These are phyloP conservation scores for Hydra vulgaris DNA, from an alignment of 30 jellyfish, hydroid and myxozoan genomes.

Conservation along the genomic window DNA sequence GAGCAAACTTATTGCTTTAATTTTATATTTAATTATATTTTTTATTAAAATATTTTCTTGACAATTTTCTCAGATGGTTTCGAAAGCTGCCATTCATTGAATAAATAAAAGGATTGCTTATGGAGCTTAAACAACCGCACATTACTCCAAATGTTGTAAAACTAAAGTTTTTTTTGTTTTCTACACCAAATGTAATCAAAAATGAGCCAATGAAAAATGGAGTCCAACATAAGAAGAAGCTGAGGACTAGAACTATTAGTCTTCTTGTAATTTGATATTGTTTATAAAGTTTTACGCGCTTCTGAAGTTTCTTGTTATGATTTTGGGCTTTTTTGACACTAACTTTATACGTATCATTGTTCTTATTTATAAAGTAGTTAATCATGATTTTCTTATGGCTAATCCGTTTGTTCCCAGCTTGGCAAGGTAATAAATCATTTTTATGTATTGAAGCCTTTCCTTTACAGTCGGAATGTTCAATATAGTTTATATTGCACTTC, in stretches of 20 bases:
- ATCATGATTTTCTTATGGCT: no score
- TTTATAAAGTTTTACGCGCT: slow-evolving; percentile 14
- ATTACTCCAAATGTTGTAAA: slow-evolving; percentile 52
- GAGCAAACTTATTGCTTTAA: no score
- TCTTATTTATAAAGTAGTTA: no score
- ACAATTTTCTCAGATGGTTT: slow-evolving; percentile 33
- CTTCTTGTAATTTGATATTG: slow-evolving; percentile 72
- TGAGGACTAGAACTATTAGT: slow-evolving; percentile 67
- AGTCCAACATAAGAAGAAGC: slow-evolving; percentile 91
- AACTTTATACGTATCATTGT: no score
- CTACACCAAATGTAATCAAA: slow-evolving; percentile 47
- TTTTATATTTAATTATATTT: no score
- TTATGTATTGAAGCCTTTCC: no score
- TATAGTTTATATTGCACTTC: slow-evolving; percentile 4
- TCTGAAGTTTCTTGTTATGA: neutral
- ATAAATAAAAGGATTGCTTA: slow-evolving; percentile 74
- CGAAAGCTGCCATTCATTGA: slow-evolving; percentile 76
- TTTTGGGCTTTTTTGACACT: no score
- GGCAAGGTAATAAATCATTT: no score
- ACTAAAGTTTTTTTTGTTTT: slow-evolving; percentile 44
- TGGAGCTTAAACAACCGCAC: slow-evolving; percentile 74
- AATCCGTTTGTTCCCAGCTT: no score
- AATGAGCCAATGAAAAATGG: slow-evolving; percentile 71
- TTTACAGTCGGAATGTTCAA: neutral
- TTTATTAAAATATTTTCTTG: no score